Conservation (phyloP, 2,888 invertebrate species). For the Drosophila villosipedis region DNA sequence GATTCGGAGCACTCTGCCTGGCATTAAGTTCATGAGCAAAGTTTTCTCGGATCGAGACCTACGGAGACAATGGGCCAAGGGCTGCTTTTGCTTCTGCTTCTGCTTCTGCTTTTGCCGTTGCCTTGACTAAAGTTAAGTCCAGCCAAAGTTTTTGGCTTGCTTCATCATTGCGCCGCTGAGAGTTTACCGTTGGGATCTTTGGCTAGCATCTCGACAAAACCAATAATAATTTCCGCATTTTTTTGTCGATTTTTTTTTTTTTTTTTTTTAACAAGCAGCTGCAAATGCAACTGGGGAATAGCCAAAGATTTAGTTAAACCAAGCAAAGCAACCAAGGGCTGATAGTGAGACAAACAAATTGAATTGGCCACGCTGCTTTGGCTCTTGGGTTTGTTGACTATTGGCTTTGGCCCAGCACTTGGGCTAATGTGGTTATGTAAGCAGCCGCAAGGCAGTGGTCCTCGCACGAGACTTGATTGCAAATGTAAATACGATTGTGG, state of each 20-base stretch:
- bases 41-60: constrained; percentile 45
- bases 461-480: constrained; percentile 54
- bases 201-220: constrained; percentile 67
- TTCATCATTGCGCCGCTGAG: constrained; percentile 68
- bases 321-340: constrained; percentile 27
- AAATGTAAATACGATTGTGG: constrained; percentile 70
- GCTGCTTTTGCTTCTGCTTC: constrained; percentile 4
- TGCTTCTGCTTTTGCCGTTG: constrained; percentile 3
- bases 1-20: constrained; percentile 37
- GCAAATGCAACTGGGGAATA: constrained; percentile 71
- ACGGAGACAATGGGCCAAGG: constrained; percentile 60
- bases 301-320: constrained; percentile 55
- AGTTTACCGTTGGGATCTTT: constrained; percentile 74
- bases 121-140: constrained; percentile 37
- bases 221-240: constrained; percentile 75
- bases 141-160: constrained; percentile 60
- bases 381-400: constrained; percentile 50
- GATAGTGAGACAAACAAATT: constrained; percentile 76
- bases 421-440: constrained; percentile 73
- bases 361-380: constrained; percentile 67
- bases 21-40: constrained; percentile 77
- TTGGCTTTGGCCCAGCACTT: constrained; percentile 52
- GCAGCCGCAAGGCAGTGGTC: constrained; percentile 50
- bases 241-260: background rate
- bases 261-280: constrained; percentile 32